Evolutionary conservation across 2,888 invertebrate species (phyloP).

Genomic region (Latheticus oryzae): DNA sequence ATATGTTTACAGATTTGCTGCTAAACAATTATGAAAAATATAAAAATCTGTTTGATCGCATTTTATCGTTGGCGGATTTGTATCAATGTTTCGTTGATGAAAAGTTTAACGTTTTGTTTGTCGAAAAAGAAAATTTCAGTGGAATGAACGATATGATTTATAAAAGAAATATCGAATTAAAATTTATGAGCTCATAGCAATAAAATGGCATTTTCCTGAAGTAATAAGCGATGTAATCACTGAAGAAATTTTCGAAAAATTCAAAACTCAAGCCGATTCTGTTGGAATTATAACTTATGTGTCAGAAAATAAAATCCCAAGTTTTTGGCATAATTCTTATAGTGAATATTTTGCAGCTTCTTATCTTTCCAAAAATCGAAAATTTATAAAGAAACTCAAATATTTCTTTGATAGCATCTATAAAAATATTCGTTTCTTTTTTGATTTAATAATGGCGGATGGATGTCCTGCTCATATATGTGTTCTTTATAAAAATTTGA

Average conservation of each 20-base stretch:
- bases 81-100: conserved; percentile 5
- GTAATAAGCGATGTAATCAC: no score
- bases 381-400: not conserved
- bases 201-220: no score
- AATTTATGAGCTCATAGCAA: no score
- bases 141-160: no score
- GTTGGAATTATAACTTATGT: conserved; percentile 2
- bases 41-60: not conserved
- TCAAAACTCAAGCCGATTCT: not conserved
- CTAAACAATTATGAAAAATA: conserved; percentile 1
- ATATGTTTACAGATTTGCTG: conserved; percentile 9
- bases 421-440: conserved; percentile 9
- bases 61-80: not conserved
- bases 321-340: conserved; percentile 11
- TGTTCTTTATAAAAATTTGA: conserved; percentile 2
- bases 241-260: not conserved
- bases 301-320: not conserved
- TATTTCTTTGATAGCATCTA: not conserved
- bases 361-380: not conserved
- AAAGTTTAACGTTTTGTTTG: not conserved
- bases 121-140: not conserved
- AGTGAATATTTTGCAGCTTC: conserved; percentile 19
- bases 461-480: not conserved
- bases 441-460: conserved; percentile 7
- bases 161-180: no score